Base-by-base conservation (phyloP, 1,140 invertebrate genomes). In the Pseudomyrmex sp. region DNA sequence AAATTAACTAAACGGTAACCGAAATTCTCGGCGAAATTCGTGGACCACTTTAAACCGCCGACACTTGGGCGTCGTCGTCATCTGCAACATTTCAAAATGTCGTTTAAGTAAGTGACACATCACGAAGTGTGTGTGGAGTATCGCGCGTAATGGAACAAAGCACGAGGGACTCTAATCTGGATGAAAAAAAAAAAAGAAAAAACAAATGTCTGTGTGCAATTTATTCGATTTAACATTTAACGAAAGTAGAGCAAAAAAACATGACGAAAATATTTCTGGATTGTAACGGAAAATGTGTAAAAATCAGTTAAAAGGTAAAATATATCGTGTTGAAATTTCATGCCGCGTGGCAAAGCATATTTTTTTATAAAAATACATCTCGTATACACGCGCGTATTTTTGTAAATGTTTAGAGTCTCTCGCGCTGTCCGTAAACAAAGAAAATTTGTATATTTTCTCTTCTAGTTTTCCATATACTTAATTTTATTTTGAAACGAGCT, bases 51-150 rank as follows among this genome's bases (percentile, higher is more conserved):
- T 93, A 95, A 83, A 96, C 96, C 58, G 96, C 96, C 52, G 96
- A 96, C 66, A 96, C 96, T 93, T 96, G 96, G 75, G 96, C 95
- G 88, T 96, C 95, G 85, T 96, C 96, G 87, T 96, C 96, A 94
- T 96, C 95, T 96, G 94, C 88, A 94, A 95, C 92, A 91, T 65
- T 63, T 58, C 13, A 68, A 82, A 48, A 48, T n/a, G 35, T 35
- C n/a, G 1, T 18, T 58, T 77, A 44, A 87, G n/a, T 26, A 70
- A 70, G 46, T 79, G 66, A 44, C 56, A 72, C n/a, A 23, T 26
- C 12, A 2, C 18, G 35, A 35, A 35, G 35, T 1, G 35, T 35
- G 35, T 35, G 35, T 35, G 5, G 5, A 46, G 20, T 54, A 20
- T 7, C 65, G 23, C 13, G 23, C 26, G 5, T 26, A 1, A 44